phyloP scores from a whole-genome alignment of 2,888 invertebrate species.

The Dolichopus griseipennis region DNA sequence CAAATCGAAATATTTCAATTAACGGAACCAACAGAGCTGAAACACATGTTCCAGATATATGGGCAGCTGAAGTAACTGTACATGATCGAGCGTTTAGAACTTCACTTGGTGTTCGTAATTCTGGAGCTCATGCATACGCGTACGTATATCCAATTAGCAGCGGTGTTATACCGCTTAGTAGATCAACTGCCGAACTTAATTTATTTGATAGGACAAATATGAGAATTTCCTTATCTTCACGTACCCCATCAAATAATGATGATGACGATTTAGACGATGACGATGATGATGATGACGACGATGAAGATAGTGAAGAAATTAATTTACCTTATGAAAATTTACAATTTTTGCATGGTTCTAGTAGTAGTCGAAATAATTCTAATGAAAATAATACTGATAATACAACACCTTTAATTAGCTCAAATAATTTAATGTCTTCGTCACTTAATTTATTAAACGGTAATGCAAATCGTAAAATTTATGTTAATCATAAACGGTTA shows the following conservation, averaged over 20 bases:
- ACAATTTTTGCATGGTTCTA: not conserved
- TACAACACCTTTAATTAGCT: not conserved
- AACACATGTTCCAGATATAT: conserved; percentile 40
- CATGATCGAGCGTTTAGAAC: conserved; percentile 38
- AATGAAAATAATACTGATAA: not conserved
- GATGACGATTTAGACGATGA: not conserved
- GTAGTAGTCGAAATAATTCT: not conserved
- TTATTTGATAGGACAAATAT: not conserved
- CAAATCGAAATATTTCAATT: conserved; percentile 8
- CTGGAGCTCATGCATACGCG: conserved; percentile 36
- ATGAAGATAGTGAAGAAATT: conserved; percentile 1
- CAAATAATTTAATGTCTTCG: not conserved
- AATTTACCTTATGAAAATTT: not conserved
- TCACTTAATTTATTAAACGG: conserved; percentile 15
- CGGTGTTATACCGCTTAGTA: conserved; percentile 33
- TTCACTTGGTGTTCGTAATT: conserved; percentile 30
- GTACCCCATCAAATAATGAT: not conserved
- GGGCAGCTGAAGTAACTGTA: conserved; percentile 43
- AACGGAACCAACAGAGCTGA: conserved; percentile 23
- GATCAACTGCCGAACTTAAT: not conserved
- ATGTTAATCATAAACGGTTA: conserved; percentile 61
- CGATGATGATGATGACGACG: not conserved
- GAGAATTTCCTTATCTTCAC: not conserved
- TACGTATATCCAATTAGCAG: conserved; percentile 43
- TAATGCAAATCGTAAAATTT: conserved; percentile 26